Percentiles rank a stretch among this genome's conserved stretches.
These are phyloP conservation scores for Meteorus cinctellus DNA, from an alignment of 2,888 invertebrate genomes.

Conservation along the genomic window DNA sequence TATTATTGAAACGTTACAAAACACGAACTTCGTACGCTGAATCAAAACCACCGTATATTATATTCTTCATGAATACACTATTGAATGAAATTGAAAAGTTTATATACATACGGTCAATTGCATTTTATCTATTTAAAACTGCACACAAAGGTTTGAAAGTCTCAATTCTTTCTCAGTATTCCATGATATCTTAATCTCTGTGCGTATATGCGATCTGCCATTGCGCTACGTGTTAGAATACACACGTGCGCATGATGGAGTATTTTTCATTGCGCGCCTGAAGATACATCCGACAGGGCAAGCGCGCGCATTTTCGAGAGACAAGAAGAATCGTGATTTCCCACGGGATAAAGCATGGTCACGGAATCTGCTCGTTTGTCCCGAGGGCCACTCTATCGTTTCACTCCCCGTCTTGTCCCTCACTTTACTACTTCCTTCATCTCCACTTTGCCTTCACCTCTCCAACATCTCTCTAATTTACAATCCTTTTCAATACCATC, in stretches of 20 bases:
- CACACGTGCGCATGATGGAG: conserved; percentile 1
- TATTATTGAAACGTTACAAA: too few relatives aligned
- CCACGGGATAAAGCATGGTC: conserved; percentile 52
- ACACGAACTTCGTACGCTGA: too few relatives aligned
- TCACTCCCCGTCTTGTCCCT: conserved; percentile 35
- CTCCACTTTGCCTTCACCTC: not conserved
- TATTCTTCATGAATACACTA: too few relatives aligned
- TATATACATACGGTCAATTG: too few relatives aligned
- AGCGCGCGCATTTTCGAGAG: conserved; percentile 11
- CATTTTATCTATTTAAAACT: too few relatives aligned
- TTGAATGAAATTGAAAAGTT: too few relatives aligned
- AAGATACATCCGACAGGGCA: conserved; percentile 14
- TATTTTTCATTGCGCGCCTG: conserved; percentile 22
- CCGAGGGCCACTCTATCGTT: conserved; percentile 31
- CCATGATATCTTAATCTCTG: too few relatives aligned
- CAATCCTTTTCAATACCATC: not conserved
- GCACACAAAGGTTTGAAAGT: too few relatives aligned
- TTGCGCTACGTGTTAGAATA: not conserved
- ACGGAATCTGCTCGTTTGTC: conserved; percentile 56
- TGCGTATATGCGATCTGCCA: not conserved
- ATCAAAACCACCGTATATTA: too few relatives aligned
- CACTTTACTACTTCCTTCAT: conserved; percentile 40
- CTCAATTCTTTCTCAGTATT: too few relatives aligned
- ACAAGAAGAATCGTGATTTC: conserved; percentile 44
- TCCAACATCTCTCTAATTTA: conserved; percentile 31